A percentile compares a stretch with the other conserved stretches of the same genome.
phyloP scores from a whole-genome alignment of 1,140 invertebrate species.

The Linepithema humile region DNA sequence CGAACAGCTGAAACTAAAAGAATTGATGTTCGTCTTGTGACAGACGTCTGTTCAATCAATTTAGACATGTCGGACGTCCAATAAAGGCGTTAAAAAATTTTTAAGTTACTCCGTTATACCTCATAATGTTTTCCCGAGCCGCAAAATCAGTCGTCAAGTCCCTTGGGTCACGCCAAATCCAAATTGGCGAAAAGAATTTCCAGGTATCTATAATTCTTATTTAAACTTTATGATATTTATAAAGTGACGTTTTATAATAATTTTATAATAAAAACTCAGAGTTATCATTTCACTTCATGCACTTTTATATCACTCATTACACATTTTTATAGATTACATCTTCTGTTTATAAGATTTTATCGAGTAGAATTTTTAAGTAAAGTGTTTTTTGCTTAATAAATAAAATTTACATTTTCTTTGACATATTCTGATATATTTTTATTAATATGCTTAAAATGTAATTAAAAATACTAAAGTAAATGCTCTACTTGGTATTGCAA shows the following conservation, averaged over 20 bases:
- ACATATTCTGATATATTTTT: background rate
- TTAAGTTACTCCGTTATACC: constrained; percentile 63
- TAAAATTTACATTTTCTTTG: too few species aligned
- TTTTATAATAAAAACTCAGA: too few species aligned
- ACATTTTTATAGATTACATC: background rate
- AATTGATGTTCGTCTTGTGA: constrained; percentile 49
- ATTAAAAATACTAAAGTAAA: constrained; percentile 7
- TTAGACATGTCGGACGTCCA: constrained; percentile 62
- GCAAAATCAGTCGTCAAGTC: constrained; percentile 74
- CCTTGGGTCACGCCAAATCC: constrained; percentile 62
- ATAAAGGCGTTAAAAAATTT: constrained; percentile 70
- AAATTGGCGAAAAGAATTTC: constrained; percentile 62
- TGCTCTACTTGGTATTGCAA: constrained; percentile 28
- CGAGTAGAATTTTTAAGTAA: too few species aligned
- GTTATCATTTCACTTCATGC: background rate
- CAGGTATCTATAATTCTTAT: constrained; percentile 61
- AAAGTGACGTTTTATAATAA: too few species aligned
- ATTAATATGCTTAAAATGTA: background rate
- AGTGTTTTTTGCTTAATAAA: too few species aligned
- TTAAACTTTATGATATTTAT: too few species aligned
- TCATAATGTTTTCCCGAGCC: constrained; percentile 76
- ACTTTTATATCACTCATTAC: background rate
- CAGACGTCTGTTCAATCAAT: constrained; percentile 52
- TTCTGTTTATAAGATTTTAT: too few species aligned
- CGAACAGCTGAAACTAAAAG: constrained; percentile 29